Evolutionary conservation across 2,888 invertebrate genomes (phyloP).

Genomic region (Eupelmus urozonus): DNA sequence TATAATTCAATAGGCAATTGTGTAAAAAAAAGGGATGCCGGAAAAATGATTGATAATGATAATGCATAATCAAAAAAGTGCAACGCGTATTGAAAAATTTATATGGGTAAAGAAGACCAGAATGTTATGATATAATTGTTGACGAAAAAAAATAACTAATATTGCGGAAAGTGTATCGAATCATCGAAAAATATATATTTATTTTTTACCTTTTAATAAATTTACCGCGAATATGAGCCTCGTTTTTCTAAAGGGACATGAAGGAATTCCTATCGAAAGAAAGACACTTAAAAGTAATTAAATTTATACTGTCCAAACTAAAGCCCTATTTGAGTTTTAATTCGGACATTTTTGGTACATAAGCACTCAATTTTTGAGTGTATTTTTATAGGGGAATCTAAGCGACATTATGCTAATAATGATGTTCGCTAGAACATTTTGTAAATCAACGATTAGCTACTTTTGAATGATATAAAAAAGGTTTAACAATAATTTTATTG

Average conservation of each 20-base stretch:
- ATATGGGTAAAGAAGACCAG: conserved; percentile 34
- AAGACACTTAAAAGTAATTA: too few species aligned
- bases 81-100: conserved; percentile 44
- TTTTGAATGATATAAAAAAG: too few species aligned
- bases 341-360: too few species aligned
- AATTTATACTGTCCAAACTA: too few species aligned
- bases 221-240: conserved; percentile 7
- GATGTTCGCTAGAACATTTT: too few species aligned
- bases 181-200: conserved; percentile 38
- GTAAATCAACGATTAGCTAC: too few species aligned
- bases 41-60: background rate
- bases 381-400: too few species aligned
- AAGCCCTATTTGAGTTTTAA: too few species aligned
- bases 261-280: too few species aligned
- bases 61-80: conserved; percentile 41
- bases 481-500: too few species aligned
- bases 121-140: conserved; percentile 50
- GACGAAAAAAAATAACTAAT: conserved; percentile 28
- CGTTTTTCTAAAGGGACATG: conserved; percentile 21
- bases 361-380: too few species aligned
- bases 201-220: conserved; percentile 45
- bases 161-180: conserved; percentile 28
- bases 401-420: conserved; percentile 15
- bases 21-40: conserved; percentile 22
- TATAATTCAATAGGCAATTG: conserved; percentile 48